Evolutionary conservation across 1,140 invertebrate genomes (phyloP).

Genomic region (Nomia melanderi): DNA sequence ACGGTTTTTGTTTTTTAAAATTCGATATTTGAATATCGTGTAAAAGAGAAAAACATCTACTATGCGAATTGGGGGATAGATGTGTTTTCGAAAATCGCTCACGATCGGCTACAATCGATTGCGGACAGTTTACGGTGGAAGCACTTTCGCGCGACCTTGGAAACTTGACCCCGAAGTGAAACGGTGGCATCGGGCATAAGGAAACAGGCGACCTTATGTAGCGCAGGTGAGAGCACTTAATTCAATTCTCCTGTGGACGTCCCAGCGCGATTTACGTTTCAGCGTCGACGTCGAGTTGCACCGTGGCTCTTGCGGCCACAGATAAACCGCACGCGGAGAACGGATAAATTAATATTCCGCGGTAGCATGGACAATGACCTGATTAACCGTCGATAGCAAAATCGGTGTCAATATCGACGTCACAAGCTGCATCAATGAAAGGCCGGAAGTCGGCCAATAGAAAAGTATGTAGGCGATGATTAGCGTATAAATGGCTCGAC

Average conservation of each 20-base stretch:
- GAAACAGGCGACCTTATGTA: conserved; percentile 11
- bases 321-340: conserved; percentile 7
- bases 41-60: too few species aligned
- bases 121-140: neutral
- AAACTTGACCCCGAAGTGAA: conserved; percentile 38
- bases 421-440: conserved; percentile 25
- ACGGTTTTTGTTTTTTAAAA: too few species aligned
- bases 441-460: conserved; percentile 51
- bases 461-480: conserved; percentile 1
- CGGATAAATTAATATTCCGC: conserved; percentile 49
- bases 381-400: conserved; percentile 62
- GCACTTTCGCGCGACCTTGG: conserved; percentile 44
- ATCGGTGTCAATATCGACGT: conserved; percentile 68
- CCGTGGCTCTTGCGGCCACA: conserved; percentile 2
- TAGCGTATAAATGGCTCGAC: neutral
- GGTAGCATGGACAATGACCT: conserved; percentile 67
- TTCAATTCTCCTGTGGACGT: conserved; percentile 23
- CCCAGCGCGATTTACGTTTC: conserved; percentile 10
- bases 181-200: neutral
- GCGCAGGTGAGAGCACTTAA: conserved; percentile 12
- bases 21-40: too few species aligned
- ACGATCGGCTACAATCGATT: neutral
- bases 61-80: too few species aligned
- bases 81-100: neutral
- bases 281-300: neutral